Evolutionary conservation across 1,140 invertebrate genomes (phyloP), one percentile per base, ranked within the genome.

Genomic region (Sarcophaga peregrina): DNA sequence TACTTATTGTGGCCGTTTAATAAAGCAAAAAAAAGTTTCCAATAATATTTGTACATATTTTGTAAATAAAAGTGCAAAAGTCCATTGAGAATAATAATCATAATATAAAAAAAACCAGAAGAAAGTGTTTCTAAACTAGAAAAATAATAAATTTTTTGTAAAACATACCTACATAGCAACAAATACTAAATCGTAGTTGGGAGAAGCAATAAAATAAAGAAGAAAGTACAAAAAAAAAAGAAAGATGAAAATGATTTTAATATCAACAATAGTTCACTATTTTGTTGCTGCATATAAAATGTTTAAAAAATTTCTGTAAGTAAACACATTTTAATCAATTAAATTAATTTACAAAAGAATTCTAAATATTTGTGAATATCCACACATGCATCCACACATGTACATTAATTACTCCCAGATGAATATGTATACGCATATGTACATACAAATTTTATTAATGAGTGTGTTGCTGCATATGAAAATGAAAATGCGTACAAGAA

Each of bases 251-350:
- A 89, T 89, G 88, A 86, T 86, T 52, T 20, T 89, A 45, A 86
- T 89, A 81, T 89, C 88, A n/a, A 85, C 84, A 78, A 54, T 89
- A 82, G 83, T 89, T 45, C 85, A 85, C 68, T 75, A 86, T 52
- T 20, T 87, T 25, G 87, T 89, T 68, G 84, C 86, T 72, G 84
- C 86, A 72, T 89, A 89, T 74, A 89, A 89, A 82, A 83, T 87
- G 80, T 83, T 87, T 58, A 89, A 86, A 52, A 89, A 89, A 84
- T 86, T 86, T 68, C 68, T 89, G 87, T 89, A 86, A 89, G 88
- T 89, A 76, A 46, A 3, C 13, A 25, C 74, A 20, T 80, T 80
- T 45, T 20, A 82, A 48, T 82, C 46, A 68, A 52, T 45, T 74
- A 47, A 17, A 5, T 46, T 80, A 74, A 54, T 73, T 25, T 45